Evolutionary conservation across 2,797 vertebrate genomes (phyloP), one percentile per base, ranked within the genome.

Genomic region (Anabacerthia variegaticeps): DNA sequence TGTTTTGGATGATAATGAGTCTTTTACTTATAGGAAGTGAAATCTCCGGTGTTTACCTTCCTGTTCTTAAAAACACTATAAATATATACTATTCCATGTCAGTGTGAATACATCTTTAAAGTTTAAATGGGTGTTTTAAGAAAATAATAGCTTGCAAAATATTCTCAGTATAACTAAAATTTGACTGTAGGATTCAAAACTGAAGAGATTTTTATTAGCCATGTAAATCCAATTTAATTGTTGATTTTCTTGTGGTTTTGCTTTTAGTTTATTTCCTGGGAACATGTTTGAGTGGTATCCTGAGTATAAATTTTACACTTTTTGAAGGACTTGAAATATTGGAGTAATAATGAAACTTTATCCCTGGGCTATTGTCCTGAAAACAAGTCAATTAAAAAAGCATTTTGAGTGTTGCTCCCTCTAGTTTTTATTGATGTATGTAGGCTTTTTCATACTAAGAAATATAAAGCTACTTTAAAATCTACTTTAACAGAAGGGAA

Each of bases 341-440:
- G 71, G 34, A 85, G 61, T 55, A 74, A 85, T 92, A 92, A 91
- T 59, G 32, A 67, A 85, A 63, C 68, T 73, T 83, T 18, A 48
- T 88, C 49, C 67, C 75, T 76, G 59, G 44, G 63, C 61, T 85
- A 61, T 79, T 93, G 78, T 68, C 81, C 71, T 79, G 87, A 89
- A 71, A 88, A 52, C 14, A 56, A 93, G 72, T 89, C 75, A 89
- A 83, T 95, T 92, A 22, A 79, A 88, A 89, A 89, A 77, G 15
- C 71, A 51, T 82, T 92, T 74, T 14, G 69, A 62, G 32, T 74
- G 46, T 92, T 89, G 20, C n/a, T 94, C 20, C 59, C 52, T 75
- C 79, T 88, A 46, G 73, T 91, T 92, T 71, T 91, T 92, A 85
- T 83, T 91, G 83, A 67, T 81, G 37, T 54, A 8, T 37, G 71